Evolutionary conservation across 1,140 invertebrate genomes (phyloP), one percentile per base, ranked within the genome.

Genomic region (Rhyzopertha dominica): DNA sequence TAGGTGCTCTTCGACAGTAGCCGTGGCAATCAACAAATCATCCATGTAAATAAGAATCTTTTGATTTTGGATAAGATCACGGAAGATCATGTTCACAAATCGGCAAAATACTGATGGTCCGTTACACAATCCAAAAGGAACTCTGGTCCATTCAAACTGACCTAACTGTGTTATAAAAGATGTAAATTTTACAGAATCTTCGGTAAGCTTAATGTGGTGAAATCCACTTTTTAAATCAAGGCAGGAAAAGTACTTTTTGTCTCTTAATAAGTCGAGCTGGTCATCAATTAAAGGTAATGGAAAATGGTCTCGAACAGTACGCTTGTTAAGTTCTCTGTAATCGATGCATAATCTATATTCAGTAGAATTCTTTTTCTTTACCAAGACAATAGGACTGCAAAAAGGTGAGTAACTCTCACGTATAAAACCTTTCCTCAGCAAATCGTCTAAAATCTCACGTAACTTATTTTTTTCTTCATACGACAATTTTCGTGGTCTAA

Each of bases 201-300:
- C 25, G 1, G 34, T 8, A n/a, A 62, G 23, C 8, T 29, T 24
- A 1, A 62, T 36, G 17, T 61, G 52, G 40, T 54, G 50, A 48
- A 65, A 57, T 43, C 53, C 59, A 64, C 61, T 54, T 56, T 51
- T 56, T 44, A 59, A 56, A 42, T 63, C 54, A 17, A 61, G 29
- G 8, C 23, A 24, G 7, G 43, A 49, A 49, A 58, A 62, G 34
- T 52, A 49, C 37, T 25, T 49, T 37, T 45, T 53, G 10, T 34
- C 23, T 14, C 47, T 4, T 18, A 57, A 40, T 36, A 25, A 32
- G 46, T 56, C 43, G 3, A 59, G 18, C 34, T 43, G 53, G 22
- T 55, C 56, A n/a, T 54, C 51, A 13, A 59, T 56, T 35, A 48
- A 34, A 5, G 48, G 53, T 34, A 60, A 23, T 3, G 59, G 54